Conservation (phyloP, 92 coral and sea anemone genomes). For the Heteractis magnifica region DNA sequence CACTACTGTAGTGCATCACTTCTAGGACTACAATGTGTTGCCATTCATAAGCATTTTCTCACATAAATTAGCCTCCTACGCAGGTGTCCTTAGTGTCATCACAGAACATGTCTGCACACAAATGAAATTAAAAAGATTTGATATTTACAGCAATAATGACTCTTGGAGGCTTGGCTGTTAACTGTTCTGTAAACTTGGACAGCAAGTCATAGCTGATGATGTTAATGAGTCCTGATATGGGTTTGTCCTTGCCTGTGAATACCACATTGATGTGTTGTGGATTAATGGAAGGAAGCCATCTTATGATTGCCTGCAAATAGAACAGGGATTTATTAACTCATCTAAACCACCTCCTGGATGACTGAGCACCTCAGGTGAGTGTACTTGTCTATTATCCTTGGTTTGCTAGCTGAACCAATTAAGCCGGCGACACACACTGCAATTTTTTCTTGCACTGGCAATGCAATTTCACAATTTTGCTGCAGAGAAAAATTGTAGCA, state of each 20-base stretch:
- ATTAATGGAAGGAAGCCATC: slow-evolving; percentile 88
- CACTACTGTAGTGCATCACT: no score
- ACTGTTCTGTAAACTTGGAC: slow-evolving; percentile 57
- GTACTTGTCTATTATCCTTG: no score
- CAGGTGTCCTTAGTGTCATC: background rate
- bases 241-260: slow-evolving; percentile 85
- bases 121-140: no score
- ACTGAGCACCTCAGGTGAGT: no score
- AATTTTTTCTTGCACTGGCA: no score
- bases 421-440: no score
- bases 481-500: background rate
- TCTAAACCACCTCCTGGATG: background rate
- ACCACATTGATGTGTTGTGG: slow-evolving; percentile 75
- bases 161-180: slow-evolving; percentile 63
- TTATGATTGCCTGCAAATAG: slow-evolving; percentile 68
- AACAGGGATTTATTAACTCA: background rate
- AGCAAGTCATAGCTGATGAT: slow-evolving; percentile 89
- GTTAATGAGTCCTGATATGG: slow-evolving; percentile 81
- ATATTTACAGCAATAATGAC: slow-evolving; percentile 86
- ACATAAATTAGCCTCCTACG: no score
- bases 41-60: no score
- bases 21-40: no score
- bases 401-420: no score
- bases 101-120: background rate
- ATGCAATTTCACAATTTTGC: background rate